Evolutionary conservation across 2,113 vertebrate species (phyloP), one percentile per base, ranked within the genome.

Genomic region (Ailuropoda melanoleuca): DNA sequence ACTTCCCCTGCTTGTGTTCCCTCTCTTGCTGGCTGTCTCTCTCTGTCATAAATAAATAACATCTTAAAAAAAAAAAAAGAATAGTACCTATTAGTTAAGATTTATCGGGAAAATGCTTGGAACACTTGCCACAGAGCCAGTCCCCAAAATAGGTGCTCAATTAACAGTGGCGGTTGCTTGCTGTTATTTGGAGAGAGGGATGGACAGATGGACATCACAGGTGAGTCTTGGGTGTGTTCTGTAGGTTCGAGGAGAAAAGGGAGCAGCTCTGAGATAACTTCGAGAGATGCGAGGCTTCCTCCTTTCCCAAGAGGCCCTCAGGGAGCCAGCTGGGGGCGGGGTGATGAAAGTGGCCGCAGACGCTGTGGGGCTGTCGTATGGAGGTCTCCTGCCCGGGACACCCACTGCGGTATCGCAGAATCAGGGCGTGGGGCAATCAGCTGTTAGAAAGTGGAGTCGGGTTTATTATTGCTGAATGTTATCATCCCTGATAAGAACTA

Each of bases 361-460:
- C 2, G 4, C 23, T 9, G 1, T 2, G 53, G 15, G 23, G 19
- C 0, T 48, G n/a, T 50, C 23, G 18, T 24, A 0, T 0, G 1
- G 83, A 58, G 74, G 43, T 26, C 29, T 62, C 60, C 78, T 18
- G 43, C 14, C 3, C 18, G 14, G 77, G 90, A 39, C 56, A 0
- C 1, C 4, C 68, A 93, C 75, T 75, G 19, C 50, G 4, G 53
- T 96, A 98, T 98, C 97, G 34, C 94, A 11, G 90, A 86, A 98
- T 97, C 98, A 99, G 98, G 99, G 99, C 17, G 98, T 99, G 98
- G 98, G 95, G 98, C 97, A 98, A 99, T 99, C 98, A 98, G 98
- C 98, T 98, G 98, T 97, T 97, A 98, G 98, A 98, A 98, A 98
- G 98, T 98, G 98, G 98, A 98, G 98, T 98, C 97, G 34, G 83